These are phyloP conservation scores for Caenorhabditis inopinata DNA, from an alignment of 1,140 invertebrate genomes.

Conservation along the genomic window DNA sequence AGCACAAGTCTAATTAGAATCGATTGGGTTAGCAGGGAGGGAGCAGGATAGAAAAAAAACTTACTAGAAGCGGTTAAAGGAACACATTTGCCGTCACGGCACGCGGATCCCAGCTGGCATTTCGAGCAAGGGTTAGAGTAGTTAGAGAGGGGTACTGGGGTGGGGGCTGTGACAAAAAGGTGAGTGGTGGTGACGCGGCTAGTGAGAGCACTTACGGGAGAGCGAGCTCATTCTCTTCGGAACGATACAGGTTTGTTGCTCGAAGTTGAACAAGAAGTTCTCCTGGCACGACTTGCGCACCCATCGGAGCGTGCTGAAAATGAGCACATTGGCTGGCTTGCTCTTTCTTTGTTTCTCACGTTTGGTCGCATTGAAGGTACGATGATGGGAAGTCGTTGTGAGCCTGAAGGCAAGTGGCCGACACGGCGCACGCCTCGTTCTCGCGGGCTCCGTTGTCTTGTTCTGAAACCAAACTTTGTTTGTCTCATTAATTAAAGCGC, in stretches of 20 bases:
- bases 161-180: constrained; percentile 29
- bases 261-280: constrained; percentile 61
- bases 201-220: constrained; percentile 35
- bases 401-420: constrained; percentile 62
- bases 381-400: constrained; percentile 52
- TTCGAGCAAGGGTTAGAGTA: constrained; percentile 36
- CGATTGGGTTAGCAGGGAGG: not conserved
- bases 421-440: constrained; percentile 49
- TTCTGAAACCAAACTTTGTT: constrained; percentile 49
- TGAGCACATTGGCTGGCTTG: not conserved
- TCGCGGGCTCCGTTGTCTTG: constrained; percentile 60
- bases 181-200: constrained; percentile 33
- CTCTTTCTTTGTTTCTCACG: constrained; percentile 41
- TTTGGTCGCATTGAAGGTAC: constrained; percentile 63
- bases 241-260: constrained; percentile 62
- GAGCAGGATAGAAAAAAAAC: not conserved
- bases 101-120: constrained; percentile 38
- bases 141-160: constrained; percentile 24
- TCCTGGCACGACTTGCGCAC: constrained; percentile 60
- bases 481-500: constrained; percentile 17
- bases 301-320: constrained; percentile 57
- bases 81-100: constrained; percentile 25
- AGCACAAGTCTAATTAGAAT: constrained; percentile 39
- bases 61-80: constrained; percentile 40
- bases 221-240: constrained; percentile 32